phyloP scores from a whole-genome alignment of 2,888 invertebrate species.

The Eustalomyia histrio region DNA sequence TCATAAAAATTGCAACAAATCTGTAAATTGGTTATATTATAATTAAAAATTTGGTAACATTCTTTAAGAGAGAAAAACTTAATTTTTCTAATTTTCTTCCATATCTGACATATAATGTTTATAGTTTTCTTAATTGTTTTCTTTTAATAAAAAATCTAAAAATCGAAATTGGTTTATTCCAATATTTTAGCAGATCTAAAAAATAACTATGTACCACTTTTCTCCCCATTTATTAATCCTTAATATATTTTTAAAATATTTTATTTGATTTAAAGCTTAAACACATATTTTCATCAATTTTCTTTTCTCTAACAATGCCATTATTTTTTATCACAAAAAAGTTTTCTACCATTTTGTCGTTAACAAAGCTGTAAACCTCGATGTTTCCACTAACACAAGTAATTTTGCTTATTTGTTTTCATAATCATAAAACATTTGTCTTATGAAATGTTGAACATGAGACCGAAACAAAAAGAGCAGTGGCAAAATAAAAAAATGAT shows the following conservation, averaged over 20 bases:
- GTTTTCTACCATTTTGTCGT: background rate
- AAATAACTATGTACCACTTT: background rate
- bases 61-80: too few species aligned
- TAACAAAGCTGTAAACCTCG: background rate
- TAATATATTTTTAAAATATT: constrained; percentile 12
- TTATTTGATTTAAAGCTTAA: background rate
- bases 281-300: background rate
- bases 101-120: too few species aligned
- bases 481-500: constrained; percentile 1
- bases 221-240: background rate
- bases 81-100: too few species aligned
- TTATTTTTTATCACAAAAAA: background rate
- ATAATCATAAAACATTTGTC: constrained; percentile 33
- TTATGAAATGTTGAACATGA: constrained; percentile 9
- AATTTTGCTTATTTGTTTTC: constrained; percentile 9
- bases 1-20: too few species aligned
- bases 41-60: too few species aligned
- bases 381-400: constrained; percentile 2
- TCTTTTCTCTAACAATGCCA: background rate
- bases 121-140: too few species aligned
- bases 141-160: too few species aligned
- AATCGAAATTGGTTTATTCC: background rate
- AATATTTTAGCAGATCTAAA: background rate
- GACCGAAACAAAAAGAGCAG: constrained; percentile 9
- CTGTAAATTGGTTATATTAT: too few species aligned